A percentile compares a stretch with the other conserved stretches of the same genome.
Conservation (phyloP, 2,888 invertebrate genomes). For the Hedychridium roseum region DNA sequence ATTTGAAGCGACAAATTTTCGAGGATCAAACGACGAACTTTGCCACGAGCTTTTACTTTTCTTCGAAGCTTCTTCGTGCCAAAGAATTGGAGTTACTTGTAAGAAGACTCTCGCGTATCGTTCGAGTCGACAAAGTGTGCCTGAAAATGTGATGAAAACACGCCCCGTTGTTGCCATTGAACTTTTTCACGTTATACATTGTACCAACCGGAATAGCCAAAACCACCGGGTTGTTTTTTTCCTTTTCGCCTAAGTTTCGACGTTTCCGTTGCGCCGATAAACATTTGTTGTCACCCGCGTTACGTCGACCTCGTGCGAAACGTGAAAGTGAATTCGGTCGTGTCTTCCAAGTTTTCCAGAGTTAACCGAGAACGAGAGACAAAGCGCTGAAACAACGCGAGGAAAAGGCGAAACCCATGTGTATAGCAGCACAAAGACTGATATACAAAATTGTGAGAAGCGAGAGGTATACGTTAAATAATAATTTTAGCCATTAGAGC, state of each 20-base stretch:
- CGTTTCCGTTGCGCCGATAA: too few species aligned
- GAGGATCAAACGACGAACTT: too few species aligned
- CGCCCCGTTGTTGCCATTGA: too few species aligned
- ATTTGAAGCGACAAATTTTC: too few species aligned
- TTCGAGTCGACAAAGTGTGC: constrained; percentile 36
- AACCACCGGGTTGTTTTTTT: too few species aligned
- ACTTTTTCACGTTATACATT: constrained; percentile 12
- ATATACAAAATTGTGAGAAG: constrained; percentile 7
- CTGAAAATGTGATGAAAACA: constrained; percentile 33
- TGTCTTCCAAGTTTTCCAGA: constrained; percentile 46
- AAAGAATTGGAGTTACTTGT: constrained; percentile 24
- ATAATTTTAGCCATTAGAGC: neutral
- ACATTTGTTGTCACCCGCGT: constrained; percentile 1
- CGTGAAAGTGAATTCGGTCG: constrained; percentile 34
- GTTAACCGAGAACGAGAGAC: constrained; percentile 11
- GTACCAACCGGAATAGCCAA: too few species aligned
- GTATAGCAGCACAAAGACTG: constrained; percentile 13
- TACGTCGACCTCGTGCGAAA: constrained; percentile 19
- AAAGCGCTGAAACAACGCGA: constrained; percentile 5
- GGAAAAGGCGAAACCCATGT: neutral
- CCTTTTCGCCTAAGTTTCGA: too few species aligned
- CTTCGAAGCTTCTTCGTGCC: constrained; percentile 9
- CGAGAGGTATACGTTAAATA: constrained; percentile 4
- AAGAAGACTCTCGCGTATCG: constrained; percentile 27
- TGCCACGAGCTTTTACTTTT: too few species aligned